These are phyloP conservation scores for Lysandra bellargus DNA, from an alignment of 2,888 invertebrate species.

Conservation along the genomic window DNA sequence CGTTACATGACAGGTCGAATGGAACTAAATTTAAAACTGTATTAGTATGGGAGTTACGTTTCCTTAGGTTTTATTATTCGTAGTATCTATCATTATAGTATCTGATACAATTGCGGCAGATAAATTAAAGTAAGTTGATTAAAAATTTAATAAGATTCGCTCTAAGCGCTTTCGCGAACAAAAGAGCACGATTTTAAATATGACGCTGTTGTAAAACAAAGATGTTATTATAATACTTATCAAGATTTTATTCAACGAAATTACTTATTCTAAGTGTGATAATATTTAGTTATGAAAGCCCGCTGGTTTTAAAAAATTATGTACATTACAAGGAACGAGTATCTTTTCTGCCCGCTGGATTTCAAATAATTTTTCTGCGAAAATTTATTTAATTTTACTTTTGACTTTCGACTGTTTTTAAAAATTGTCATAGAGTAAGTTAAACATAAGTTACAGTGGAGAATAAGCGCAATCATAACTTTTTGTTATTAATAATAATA, in stretches of 20 bases:
- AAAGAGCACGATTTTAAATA: slow-evolving; percentile 39
- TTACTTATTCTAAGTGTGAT: background rate
- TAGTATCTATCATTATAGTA: background rate
- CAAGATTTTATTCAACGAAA: slow-evolving; percentile 29
- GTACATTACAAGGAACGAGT: background rate
- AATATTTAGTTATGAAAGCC: background rate
- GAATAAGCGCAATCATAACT: too few species aligned
- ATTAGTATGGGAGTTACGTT: too few species aligned
- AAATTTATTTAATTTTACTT: background rate
- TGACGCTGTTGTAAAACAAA: slow-evolving; percentile 32
- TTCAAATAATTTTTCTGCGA: background rate
- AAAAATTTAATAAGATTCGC: slow-evolving; percentile 42
- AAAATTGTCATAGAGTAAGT: background rate
- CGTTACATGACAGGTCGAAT: too few species aligned
- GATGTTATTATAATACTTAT: slow-evolving; percentile 14
- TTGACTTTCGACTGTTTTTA: background rate
- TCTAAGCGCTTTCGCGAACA: slow-evolving; percentile 39
- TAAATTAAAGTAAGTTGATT: slow-evolving; percentile 36
- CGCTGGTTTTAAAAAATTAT: background rate
- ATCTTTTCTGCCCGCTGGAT: background rate
- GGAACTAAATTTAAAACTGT: too few species aligned
- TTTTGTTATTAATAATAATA: too few species aligned
- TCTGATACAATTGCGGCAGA: slow-evolving; percentile 18
- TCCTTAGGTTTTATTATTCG: too few species aligned
- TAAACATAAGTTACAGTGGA: too few species aligned